phyloP scores from a whole-genome alignment of 2,888 invertebrate genomes.

The Zele albiditarsus region DNA sequence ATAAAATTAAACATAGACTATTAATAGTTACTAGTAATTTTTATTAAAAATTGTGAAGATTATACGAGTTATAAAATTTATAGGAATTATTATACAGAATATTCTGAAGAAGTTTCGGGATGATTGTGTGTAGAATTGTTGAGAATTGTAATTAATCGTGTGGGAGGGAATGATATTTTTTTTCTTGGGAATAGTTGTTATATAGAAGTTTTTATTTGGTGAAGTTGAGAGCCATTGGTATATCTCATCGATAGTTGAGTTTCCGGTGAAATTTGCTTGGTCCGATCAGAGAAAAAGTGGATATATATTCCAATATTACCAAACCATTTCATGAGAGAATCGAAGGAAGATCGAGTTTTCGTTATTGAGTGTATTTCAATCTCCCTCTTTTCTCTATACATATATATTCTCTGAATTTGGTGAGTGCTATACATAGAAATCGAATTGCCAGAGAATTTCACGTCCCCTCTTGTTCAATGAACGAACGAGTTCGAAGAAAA shows the following conservation, averaged over 20 bases:
- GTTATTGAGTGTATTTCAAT: slow-evolving; percentile 22
- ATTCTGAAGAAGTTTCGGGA: too few relatives aligned
- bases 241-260: slow-evolving; percentile 31
- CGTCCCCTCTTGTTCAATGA: slow-evolving; percentile 33
- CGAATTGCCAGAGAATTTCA: slow-evolving; percentile 46
- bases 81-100: too few relatives aligned
- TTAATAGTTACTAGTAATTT: too few relatives aligned
- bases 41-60: too few relatives aligned
- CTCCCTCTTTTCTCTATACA: slow-evolving; percentile 8
- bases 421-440: slow-evolving; percentile 44
- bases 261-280: slow-evolving; percentile 43
- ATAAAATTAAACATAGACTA: too few relatives aligned
- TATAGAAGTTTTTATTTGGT: too few relatives aligned
- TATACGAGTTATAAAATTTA: too few relatives aligned
- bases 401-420: slow-evolving; percentile 24
- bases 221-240: slow-evolving; percentile 33
- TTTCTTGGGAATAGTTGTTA: too few relatives aligned
- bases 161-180: too few relatives aligned
- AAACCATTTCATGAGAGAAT: slow-evolving; percentile 49
- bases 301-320: slow-evolving; percentile 46
- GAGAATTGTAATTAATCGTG: too few relatives aligned
- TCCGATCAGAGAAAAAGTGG: slow-evolving; percentile 26
- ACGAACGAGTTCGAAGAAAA: slow-evolving; percentile 38
- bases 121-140: too few relatives aligned
- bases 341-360: slow-evolving; percentile 49